phyloP scores from a whole-genome alignment of 2,113 vertebrate species.

The Tonatia bakeri region DNA sequence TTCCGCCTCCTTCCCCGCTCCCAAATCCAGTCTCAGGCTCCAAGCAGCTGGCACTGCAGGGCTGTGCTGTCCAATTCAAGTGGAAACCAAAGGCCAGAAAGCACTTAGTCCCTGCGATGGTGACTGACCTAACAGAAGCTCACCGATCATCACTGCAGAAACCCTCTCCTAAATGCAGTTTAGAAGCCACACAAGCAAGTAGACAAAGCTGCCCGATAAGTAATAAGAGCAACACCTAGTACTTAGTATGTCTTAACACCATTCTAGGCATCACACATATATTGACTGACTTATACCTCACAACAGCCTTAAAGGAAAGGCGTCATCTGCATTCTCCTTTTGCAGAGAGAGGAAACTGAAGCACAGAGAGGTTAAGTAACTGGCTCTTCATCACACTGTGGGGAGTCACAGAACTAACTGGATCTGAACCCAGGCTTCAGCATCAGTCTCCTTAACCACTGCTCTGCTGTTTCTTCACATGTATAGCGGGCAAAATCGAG shows the following conservation, averaged over 20 bases:
- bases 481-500: not conserved
- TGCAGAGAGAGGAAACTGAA: not conserved
- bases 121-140: not conserved
- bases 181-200: not conserved
- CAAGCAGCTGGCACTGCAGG: not conserved
- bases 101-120: not conserved
- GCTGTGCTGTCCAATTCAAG: not conserved
- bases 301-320: not conserved
- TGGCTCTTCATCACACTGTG: not conserved
- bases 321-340: not conserved
- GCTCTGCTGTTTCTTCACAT: not conserved
- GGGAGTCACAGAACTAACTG: not conserved
- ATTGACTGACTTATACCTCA: not conserved
- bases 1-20: no score
- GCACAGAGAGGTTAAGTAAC: not conserved
- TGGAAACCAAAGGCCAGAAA: not conserved
- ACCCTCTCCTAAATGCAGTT: not conserved
- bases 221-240: not conserved
- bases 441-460: not conserved
- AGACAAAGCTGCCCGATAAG: not conserved
- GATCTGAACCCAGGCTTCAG: not conserved
- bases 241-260: not conserved
- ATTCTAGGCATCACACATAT: rapidly evolving
- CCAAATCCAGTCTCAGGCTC: not conserved
- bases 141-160: not conserved